Base-by-base conservation (phyloP, 2,797 vertebrate genomes). In the Mus spretus region DNA sequence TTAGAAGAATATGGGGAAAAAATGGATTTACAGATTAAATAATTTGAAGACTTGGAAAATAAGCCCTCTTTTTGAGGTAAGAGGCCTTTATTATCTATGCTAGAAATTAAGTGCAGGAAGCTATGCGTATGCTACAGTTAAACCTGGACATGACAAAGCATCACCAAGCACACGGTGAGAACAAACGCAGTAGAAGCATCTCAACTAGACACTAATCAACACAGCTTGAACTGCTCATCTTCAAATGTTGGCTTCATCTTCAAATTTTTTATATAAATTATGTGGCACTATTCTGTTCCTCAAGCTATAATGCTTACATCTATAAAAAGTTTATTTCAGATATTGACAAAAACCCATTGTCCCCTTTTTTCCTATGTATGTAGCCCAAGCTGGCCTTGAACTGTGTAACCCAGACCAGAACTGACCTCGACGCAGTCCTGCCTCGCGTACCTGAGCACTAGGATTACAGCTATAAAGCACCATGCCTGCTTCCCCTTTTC, bases 301-400 rank as follows among this genome's bases (percentile, higher is more conserved):
- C 55, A 94, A 86, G 65, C 14, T 90, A 61, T 79, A 88, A 86
- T 84, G 53, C 28, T 96, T 40, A 92, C 65, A 67, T 91, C 47
- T 97, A 59, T 94, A 88, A 95, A 80, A n/a, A 79, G 28, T 65
- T 95, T 92, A 57, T 67, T 90, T 94, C 31, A 91, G 80, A 93
- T 77, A 80, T 57, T 65, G 17, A 85, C 50, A 93, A 96, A 95
- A 95, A 53, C 53, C 6, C 8, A n/a, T 1, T 65, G 65, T 88
- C 10, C 13, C 24, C 11, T 2, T 13, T 74, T 80, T 47, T 59
- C 53, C 26, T 75, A 57, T 63, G 93, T 95, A 92, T 47, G 44
- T 79, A 89, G 31, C 31, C 31, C 40, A 63, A 59, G 44, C 57
- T 89, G 40, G 59, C 57, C 31, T 89, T 89, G 57, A 47, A 31